phyloP scores from a whole-genome alignment of 2,888 invertebrate species.

The Rhamnusium bicolor region DNA sequence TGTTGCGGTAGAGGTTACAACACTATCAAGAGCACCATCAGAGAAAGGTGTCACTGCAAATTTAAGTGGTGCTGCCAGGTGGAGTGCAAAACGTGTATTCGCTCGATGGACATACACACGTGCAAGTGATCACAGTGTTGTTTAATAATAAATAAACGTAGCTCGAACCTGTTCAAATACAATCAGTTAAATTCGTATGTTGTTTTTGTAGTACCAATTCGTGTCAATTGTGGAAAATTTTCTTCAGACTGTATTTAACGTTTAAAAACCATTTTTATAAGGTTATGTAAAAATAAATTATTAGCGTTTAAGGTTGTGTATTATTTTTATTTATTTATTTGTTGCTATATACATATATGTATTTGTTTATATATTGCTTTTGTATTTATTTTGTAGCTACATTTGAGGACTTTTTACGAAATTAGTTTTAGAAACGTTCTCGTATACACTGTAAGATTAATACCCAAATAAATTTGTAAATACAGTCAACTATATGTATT shows the following conservation, averaged over 20 bases:
- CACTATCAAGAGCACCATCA: slow-evolving; percentile 83
- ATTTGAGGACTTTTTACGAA: neutral
- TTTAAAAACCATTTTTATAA: slow-evolving; percentile 36
- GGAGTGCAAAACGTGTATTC: slow-evolving; percentile 90
- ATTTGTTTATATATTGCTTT: slow-evolving; percentile 44
- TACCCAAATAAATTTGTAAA: neutral
- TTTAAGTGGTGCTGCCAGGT: slow-evolving; percentile 98
- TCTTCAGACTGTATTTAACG: neutral
- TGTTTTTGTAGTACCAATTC: slow-evolving; percentile 14
- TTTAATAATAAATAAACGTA: slow-evolving; percentile 73
- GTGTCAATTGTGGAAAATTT: slow-evolving; percentile 23
- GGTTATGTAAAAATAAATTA: slow-evolving; percentile 30
- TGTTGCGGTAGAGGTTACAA: slow-evolving; percentile 96
- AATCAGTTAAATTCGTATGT: neutral
- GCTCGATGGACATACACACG: slow-evolving; percentile 84
- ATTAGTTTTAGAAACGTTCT: neutral
- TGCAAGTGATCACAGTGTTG: slow-evolving; percentile 80
- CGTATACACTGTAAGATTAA: neutral
- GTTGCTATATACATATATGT: slow-evolving; percentile 40
- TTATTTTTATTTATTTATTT: slow-evolving; percentile 51
- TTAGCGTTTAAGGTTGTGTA: slow-evolving; percentile 41
- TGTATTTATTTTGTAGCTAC: slow-evolving; percentile 25
- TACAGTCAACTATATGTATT: neutral
- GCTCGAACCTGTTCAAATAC: neutral
- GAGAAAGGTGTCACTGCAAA: slow-evolving; percentile 91